Percentiles rank a stretch among this genome's conserved stretches.
Conservation (phyloP, 2,888 invertebrate species). For the Eristalis tenax region DNA sequence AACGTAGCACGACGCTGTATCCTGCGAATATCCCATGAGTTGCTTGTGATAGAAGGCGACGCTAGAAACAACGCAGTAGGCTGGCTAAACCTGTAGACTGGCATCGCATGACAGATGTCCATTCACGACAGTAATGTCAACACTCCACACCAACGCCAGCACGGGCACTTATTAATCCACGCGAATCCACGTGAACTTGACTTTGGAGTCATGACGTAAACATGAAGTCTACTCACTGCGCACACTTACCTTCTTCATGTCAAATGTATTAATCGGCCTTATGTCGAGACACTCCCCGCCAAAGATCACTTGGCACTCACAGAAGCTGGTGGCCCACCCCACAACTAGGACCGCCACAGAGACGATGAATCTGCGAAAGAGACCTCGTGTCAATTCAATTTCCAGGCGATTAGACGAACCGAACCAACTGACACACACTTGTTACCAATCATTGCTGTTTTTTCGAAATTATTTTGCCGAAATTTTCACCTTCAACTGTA, state of each 20-base stretch:
- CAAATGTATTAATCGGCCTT: slow-evolving; percentile 15
- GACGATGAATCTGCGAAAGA: slow-evolving; percentile 12
- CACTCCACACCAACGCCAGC: too few species aligned
- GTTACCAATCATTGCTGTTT: slow-evolving; percentile 6
- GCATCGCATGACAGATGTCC: too few species aligned
- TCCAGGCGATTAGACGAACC: not conserved
- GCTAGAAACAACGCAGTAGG: too few species aligned
- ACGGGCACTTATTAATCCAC: too few species aligned
- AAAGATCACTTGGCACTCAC: slow-evolving; percentile 43
- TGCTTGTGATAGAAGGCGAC: too few species aligned
- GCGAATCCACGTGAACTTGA: too few species aligned
- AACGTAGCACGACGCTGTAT: too few species aligned
- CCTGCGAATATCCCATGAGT: too few species aligned
- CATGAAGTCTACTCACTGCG: not conserved
- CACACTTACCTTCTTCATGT: slow-evolving; percentile 27
- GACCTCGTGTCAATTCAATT: not conserved
- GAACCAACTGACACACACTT: slow-evolving; percentile 8
- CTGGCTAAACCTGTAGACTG: too few species aligned
- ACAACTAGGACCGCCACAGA: slow-evolving; percentile 3
- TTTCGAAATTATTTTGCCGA: not conserved
- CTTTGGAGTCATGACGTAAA: too few species aligned
- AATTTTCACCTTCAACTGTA: slow-evolving; percentile 24
- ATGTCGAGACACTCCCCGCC: slow-evolving; percentile 43
- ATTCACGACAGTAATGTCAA: too few species aligned
- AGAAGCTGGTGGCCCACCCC: slow-evolving; percentile 9